A percentile compares a stretch with the other conserved stretches of the same genome.
phyloP scores from a whole-genome alignment of 2,113 vertebrate genomes.

The Eudyptes chrysolophus region DNA sequence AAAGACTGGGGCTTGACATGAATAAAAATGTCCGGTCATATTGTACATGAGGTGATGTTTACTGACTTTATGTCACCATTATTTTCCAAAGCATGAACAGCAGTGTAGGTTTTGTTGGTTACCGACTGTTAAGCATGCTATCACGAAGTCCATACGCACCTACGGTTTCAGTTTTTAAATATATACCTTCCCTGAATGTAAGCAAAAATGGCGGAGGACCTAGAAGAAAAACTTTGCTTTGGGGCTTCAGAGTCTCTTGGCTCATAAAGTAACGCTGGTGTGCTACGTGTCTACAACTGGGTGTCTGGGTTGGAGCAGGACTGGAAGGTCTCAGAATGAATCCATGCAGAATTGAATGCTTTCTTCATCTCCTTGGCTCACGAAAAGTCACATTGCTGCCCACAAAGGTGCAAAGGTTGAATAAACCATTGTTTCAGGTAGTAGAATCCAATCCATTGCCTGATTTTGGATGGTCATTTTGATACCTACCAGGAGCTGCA shows the following conservation, averaged over 20 bases:
- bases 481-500: background rate
- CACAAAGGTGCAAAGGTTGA: background rate
- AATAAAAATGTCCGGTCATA: background rate
- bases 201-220: background rate
- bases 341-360: background rate
- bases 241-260: background rate
- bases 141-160: background rate
- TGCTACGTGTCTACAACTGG: rapidly evolving
- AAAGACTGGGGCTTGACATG: background rate
- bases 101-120: background rate
- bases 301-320: background rate
- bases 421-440: background rate
- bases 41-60: background rate
- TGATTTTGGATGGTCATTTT: background rate
- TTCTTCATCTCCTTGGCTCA: background rate
- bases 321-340: background rate
- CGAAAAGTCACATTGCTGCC: background rate
- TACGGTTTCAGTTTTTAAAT: background rate
- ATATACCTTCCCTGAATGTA: background rate
- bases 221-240: background rate
- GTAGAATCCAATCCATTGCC: background rate
- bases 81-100: background rate
- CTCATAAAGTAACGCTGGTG: background rate
- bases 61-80: background rate
- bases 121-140: background rate